Base-by-base conservation (phyloP, 2,113 vertebrate species). In the Oreochromis aureus region DNA sequence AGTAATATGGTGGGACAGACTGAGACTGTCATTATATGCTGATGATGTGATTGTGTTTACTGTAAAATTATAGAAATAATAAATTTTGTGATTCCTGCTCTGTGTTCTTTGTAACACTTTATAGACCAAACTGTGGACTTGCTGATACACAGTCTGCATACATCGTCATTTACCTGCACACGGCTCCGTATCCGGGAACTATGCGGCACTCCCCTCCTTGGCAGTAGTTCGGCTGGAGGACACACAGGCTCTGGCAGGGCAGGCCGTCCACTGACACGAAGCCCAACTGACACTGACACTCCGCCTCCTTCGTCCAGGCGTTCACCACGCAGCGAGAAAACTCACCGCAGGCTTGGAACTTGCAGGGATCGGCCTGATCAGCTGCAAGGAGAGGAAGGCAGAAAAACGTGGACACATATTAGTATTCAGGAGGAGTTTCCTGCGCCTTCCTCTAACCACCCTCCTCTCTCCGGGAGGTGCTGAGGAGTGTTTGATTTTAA, bases 311-410 rank as follows among this genome's bases (percentile, higher is more conserved):
- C 0, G 95, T 97, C 94, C 93, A 39, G 78, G 94, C 82, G 6
- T 97, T 97, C 81, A 86, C 93, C 18, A 95, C 3, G 46, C 98
- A 99, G 80, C 94, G 94, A 0, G 98, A 97, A 32, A 96, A 97
- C 54, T 96, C 90, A 0, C 96, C 96, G 6, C 98, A 99, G 6
- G 97, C 97, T 97, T 97, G 93, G 95, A 98, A 98, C 92, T 97
- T 98, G 94, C 98, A 99, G 22, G 97, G 96, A 51, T 98, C 96
- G 4, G 97, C 97, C 92, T 92, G 96, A 80, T 98, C 98, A n/a
- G 96, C 98, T 99, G 97, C 3, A 53, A 34, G 16, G 55, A 54
- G 44, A 36, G 19, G 80, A 59, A 24, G 63, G 11, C 48, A 78
- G 46, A 78, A 51, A 53, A n/a, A 78, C 2, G 10, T 32, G 24